Evolutionary conservation across 2,797 vertebrate genomes (phyloP).

Genomic region (Ptychobarbus kaznakovi): DNA sequence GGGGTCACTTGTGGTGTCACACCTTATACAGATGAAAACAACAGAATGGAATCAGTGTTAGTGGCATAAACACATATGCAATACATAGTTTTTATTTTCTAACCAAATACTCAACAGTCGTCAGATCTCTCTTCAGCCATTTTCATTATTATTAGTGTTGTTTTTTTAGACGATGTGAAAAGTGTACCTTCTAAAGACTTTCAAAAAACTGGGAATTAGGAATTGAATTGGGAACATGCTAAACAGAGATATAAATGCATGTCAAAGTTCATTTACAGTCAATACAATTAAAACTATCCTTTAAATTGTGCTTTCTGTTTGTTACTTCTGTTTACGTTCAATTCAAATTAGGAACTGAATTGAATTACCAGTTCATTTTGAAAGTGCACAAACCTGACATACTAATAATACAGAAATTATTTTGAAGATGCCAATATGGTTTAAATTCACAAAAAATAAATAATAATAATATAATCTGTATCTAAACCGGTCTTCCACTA

Average conservation of each 20-base stretch:
- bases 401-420: background rate
- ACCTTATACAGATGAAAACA: slow-evolving; percentile 27
- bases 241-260: background rate
- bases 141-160: too few species aligned
- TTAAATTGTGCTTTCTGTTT: background rate
- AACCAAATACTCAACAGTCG: background rate
- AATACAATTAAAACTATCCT: background rate
- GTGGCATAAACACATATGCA: background rate
- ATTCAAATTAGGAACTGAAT: background rate
- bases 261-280: background rate
- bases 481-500: background rate
- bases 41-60: background rate
- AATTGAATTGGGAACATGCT: background rate
- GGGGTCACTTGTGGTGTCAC: slow-evolving; percentile 18
- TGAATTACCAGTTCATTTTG: background rate
- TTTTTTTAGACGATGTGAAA: background rate
- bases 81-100: too few species aligned
- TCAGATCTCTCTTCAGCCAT: background rate
- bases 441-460: background rate
- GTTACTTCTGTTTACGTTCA: background rate
- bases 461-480: background rate
- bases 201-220: background rate
- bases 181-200: background rate
- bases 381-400: background rate
- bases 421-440: background rate